Evolutionary conservation across 2,797 vertebrate genomes (phyloP), one percentile per base, ranked within the genome.

Genomic region (Enteromius unitaeniatus): DNA sequence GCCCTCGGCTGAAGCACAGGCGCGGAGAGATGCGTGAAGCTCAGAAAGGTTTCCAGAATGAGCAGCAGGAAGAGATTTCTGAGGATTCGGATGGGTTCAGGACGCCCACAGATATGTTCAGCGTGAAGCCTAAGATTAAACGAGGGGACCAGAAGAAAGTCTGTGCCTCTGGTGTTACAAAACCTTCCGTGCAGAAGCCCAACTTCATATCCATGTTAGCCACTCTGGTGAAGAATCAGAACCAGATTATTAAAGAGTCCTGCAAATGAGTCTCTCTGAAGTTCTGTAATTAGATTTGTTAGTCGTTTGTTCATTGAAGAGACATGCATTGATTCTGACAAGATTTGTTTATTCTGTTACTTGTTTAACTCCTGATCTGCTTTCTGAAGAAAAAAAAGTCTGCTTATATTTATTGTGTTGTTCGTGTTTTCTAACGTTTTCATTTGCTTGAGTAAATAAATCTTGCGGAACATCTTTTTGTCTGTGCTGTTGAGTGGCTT

Each of bases 221-320:
- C 62, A 15, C 67, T 10, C 58, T 84, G 3, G 60, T 49, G 28
- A 82, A 37, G 21, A 74, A 23, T 49, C 81, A 65, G 40, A 87
- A 79, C 58, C 34, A 64, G 49, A 87, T 88, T 51, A 79, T 86
- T 74, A 84, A 86, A n/a, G 89, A 89, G 49, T 67, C 84, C 31
- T 58, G 73, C 60, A 45, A 70, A 31, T 87, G 80, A 87, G 3
- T 45, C 3, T 49, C 13, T 14, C 3, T n/a, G 17, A 28, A 34
- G 9, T 45, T 1, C 51, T 28, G 6, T 14, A 7, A 17, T 3
- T 47, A 3, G 2, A 37, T n/a, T 19, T 42, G 21, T 67, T 17
- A 4, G 21, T 78, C 13, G 6, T 86, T 34, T 60, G 17, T 11
- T 19, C 23, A 64, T 37, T 40, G n/a, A 14, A 49, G 21, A 53